Conservation (phyloP, 2,113 vertebrate genomes). For the Myiozetetes cayanensis region DNA sequence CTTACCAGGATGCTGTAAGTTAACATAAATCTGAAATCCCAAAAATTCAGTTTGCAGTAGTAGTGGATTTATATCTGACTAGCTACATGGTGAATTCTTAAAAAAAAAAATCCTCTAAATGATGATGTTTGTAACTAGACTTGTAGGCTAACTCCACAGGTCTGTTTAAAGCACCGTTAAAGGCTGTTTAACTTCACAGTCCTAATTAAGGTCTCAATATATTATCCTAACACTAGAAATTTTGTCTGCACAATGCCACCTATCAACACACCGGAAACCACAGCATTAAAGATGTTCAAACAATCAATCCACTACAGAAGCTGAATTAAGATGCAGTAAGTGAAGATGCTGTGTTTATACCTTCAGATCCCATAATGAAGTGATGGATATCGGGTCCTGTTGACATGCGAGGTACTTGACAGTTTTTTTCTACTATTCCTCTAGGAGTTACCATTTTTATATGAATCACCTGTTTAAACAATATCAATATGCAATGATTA, state of each 20-base stretch:
- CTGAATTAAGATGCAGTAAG: background rate
- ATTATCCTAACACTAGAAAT: background rate
- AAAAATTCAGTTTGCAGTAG: background rate
- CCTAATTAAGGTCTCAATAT: background rate
- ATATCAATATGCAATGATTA: conserved; percentile 20
- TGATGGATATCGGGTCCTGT: conserved; percentile 96
- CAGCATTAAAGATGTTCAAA: background rate
- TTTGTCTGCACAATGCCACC: background rate
- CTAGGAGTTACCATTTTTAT: conserved; percentile 97
- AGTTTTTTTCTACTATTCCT: conserved; percentile 96
- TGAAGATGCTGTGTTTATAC: conserved; percentile 70
- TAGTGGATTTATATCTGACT: background rate
- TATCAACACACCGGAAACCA: background rate
- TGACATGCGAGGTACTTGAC: conserved; percentile 95
- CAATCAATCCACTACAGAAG: background rate
- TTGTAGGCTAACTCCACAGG: background rate
- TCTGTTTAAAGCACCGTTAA: background rate
- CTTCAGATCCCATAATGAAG: conserved; percentile 99
- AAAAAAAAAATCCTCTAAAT: background rate
- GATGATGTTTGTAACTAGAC: background rate
- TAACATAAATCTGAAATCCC: background rate
- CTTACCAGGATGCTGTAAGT: background rate
- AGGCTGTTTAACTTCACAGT: background rate
- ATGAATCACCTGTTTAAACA: conserved; percentile 87
- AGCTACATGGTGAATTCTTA: background rate